These are phyloP conservation scores for Pediacus dermestoides DNA, from an alignment of 2,888 invertebrate genomes.

Conservation along the genomic window DNA sequence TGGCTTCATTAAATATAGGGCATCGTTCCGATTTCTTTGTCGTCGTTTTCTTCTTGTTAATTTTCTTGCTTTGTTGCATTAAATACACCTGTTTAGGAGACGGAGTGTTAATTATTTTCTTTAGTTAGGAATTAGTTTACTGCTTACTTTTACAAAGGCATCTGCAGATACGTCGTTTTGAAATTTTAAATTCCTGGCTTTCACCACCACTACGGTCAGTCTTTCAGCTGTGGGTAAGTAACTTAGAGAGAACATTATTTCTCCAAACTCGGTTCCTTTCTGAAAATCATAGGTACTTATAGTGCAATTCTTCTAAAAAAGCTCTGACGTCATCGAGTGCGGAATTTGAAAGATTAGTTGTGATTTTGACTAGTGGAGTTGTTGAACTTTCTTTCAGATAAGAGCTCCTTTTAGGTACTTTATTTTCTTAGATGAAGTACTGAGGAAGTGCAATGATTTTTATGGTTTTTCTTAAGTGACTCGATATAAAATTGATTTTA, in stretches of 20 bases:
- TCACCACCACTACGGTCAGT: conserved; percentile 72
- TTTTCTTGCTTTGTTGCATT: conserved; percentile 75
- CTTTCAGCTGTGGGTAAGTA: conserved; percentile 80
- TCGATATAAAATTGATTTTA: neutral
- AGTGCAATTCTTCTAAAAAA: no score
- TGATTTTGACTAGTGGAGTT: no score
- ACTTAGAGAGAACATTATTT: conserved; percentile 76
- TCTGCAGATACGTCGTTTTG: conserved; percentile 57
- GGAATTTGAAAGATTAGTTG: no score
- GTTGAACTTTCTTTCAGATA: no score
- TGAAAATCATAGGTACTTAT: no score
- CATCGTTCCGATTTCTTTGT: conserved; percentile 69
- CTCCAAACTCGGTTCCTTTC: conserved; percentile 68
- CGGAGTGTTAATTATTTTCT: no score
- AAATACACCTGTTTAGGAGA: conserved; percentile 78
- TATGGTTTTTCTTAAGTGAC: no score
- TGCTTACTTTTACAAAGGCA: conserved; percentile 69
- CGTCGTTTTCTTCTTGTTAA: conserved; percentile 77
- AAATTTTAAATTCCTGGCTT: conserved; percentile 70
- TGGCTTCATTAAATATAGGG: conserved; percentile 80
- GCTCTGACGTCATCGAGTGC: no score
- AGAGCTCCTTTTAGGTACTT: no score
- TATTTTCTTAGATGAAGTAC: no score
- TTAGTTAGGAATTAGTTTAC: neutral
- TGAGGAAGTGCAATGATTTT: no score